phyloP scores from a whole-genome alignment of 2,888 invertebrate species.

The Poecilobothrus nobilitatus region DNA sequence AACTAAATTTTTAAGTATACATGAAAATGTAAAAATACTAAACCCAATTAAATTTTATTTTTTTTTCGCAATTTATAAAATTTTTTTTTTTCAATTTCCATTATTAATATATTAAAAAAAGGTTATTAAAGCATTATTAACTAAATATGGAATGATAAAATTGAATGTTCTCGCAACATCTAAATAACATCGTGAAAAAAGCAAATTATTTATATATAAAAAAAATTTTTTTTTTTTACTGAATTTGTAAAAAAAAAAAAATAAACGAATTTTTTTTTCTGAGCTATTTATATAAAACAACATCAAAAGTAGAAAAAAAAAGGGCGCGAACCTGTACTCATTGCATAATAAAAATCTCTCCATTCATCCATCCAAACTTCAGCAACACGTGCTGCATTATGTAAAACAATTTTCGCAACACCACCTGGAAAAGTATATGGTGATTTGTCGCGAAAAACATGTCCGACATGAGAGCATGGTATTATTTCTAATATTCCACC shows the following conservation, averaged over 20 bases:
- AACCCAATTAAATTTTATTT: neutral
- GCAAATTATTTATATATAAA: conserved; percentile 10
- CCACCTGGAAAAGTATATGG: conserved; percentile 99
- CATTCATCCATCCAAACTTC: conserved; percentile 99
- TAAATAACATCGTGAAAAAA: conserved; percentile 8
- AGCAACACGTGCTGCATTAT: conserved; percentile 96
- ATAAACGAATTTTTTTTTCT: neutral
- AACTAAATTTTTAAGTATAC: neutral
- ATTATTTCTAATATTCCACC: conserved; percentile 91
- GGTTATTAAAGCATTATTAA: neutral
- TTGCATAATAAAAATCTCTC: conserved; percentile 98
- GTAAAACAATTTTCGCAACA: conserved; percentile 90
- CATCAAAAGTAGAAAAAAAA: conserved; percentile 18
- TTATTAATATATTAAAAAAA: neutral
- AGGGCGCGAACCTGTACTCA: conserved; percentile 83
- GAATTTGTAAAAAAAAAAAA: neutral
- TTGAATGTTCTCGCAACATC: conserved; percentile 4
- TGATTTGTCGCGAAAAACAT: conserved; percentile 95
- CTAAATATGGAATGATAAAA: neutral
- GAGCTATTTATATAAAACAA: conserved; percentile 7
- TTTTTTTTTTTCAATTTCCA: neutral
- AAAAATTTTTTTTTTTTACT: conserved; percentile 10
- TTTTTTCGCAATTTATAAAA: neutral
- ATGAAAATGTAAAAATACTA: neutral
- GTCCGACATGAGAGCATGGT: conserved; percentile 93